Base-by-base conservation (phyloP, 2,113 vertebrate species). In the Fregetta grallaria region DNA sequence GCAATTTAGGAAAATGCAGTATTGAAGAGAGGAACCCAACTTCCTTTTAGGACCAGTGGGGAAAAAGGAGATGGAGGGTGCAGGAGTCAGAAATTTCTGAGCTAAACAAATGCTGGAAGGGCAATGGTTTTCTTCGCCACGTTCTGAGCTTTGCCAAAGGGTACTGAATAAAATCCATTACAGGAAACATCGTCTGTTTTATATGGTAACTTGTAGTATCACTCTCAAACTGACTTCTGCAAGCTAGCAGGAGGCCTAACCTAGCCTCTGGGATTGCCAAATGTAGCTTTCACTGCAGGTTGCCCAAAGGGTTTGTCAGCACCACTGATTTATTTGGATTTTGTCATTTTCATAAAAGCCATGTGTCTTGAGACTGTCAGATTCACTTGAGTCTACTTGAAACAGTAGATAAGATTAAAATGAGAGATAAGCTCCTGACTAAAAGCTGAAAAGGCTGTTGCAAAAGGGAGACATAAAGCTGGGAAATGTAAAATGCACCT, bases 311-410 rank as follows among this genome's bases (percentile, higher is more conserved):
- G 13, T 71, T 86, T 94, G 47, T 52, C 68, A 85, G 30, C 14
- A 68, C 16, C 29, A 63, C 21, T 13, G 8, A 16, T 87, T 89
- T 77, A 58, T 58, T 78, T 80, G 52, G 44, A 65, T 87, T 88
- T 92, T 95, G 42, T 87, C n/a, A 61, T 95, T 94, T 92, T 71
- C 52, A 34, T 91, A 89, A 89, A 89, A 81, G 22, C 25, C 26
- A 18, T 7, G 27, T 70, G 38, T 47, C 83, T 77, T 71, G 65
- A 88, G 42, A 77, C 68, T 63, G 68, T 71, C 42, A 90, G 72
- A 55, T 65, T 95, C 47, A 59, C 44, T 88, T 55, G 38, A 63
- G 20, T 50, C 68, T 89, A 2, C 56, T 38, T 44, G 59, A 83
- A 62, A 62, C 40, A 66, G n/a, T 20, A 55, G 80, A 63, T 67